Percentiles rank a stretch among this genome's conserved stretches.
phyloP scores from a whole-genome alignment of 2,797 vertebrate genomes.

The Brachyalestes nurse region DNA sequence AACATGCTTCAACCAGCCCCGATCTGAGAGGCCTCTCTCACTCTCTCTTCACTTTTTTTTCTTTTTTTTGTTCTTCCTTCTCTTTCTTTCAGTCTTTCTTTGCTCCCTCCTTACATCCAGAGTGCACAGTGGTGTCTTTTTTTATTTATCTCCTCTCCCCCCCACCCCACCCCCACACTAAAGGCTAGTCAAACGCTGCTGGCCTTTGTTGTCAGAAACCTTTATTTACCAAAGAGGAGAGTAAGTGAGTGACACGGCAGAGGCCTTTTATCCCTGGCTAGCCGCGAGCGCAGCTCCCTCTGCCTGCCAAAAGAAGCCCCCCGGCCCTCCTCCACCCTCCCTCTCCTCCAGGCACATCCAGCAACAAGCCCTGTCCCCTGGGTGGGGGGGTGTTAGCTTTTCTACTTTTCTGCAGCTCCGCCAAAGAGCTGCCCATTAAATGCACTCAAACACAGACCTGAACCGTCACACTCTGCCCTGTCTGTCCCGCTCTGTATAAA shows the following conservation, averaged over 20 bases:
- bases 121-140: conserved; percentile 71
- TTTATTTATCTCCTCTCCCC: conserved; percentile 72
- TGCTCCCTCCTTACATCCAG: conserved; percentile 58
- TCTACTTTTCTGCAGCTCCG: conserved; percentile 28
- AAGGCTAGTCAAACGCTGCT: conserved; percentile 80
- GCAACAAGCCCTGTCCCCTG: conserved; percentile 70
- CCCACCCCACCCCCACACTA: conserved; percentile 47
- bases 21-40: conserved; percentile 69
- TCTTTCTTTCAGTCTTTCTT: conserved; percentile 48
- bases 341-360: conserved; percentile 67
- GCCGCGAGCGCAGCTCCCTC: conserved; percentile 79
- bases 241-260: conserved; percentile 84
- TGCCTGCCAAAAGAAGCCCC: conserved; percentile 74
- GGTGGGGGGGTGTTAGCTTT: conserved; percentile 57
- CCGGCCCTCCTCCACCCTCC: conserved; percentile 63
- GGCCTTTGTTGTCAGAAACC: conserved; percentile 86
- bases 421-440: conserved; percentile 7
- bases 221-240: conserved; percentile 85
- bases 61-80: conserved; percentile 40
- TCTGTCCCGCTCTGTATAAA: neutral
- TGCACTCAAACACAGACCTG: conserved; percentile 37
- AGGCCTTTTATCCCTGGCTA: conserved; percentile 80
- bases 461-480: conserved; percentile 42
- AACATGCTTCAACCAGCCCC: conserved; percentile 76
- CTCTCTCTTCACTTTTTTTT: conserved; percentile 29